A percentile compares a stretch with the other conserved stretches of the same genome.
Conservation (phyloP, 2,797 vertebrate genomes). For the Oreortyx pictus region DNA sequence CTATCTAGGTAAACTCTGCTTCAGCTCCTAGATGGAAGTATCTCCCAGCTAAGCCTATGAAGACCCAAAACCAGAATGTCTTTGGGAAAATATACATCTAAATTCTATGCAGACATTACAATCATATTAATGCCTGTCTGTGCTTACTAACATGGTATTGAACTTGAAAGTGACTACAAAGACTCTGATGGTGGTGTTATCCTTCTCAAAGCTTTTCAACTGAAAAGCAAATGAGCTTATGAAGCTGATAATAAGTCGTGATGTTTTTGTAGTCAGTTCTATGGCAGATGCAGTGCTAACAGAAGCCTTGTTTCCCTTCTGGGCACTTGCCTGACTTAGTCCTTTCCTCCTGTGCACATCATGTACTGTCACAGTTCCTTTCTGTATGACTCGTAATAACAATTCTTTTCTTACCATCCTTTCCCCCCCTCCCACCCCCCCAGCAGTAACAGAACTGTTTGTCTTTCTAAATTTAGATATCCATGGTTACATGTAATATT, state of each 20-base stretch:
- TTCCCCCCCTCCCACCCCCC: not conserved
- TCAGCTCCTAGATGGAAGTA: not conserved
- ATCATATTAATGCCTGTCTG: not conserved
- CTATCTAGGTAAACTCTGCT: not conserved
- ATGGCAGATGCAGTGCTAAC: not conserved
- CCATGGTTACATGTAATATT: constrained; percentile 50
- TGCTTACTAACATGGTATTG: not conserved
- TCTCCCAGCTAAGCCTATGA: not conserved
- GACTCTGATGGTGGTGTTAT: not conserved
- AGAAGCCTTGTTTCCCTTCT: not conserved
- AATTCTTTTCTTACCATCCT: constrained; percentile 19
- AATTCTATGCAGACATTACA: not conserved
- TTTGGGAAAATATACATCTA: not conserved
- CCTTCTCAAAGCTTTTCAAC: not conserved
- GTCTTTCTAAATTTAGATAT: constrained; percentile 51
- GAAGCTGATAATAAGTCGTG: not conserved
- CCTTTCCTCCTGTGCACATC: fast-evolving
- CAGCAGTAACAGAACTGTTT: constrained; percentile 20
- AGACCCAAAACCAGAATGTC: not conserved
- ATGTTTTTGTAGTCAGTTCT: not conserved
- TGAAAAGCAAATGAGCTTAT: not conserved
- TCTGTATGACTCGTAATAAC: not conserved
- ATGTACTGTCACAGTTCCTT: not conserved
- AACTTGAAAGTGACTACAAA: not conserved
- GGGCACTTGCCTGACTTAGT: not conserved